Evolutionary conservation across 1,140 invertebrate genomes (phyloP).

Genomic region (Scaptomyza graminum): DNA sequence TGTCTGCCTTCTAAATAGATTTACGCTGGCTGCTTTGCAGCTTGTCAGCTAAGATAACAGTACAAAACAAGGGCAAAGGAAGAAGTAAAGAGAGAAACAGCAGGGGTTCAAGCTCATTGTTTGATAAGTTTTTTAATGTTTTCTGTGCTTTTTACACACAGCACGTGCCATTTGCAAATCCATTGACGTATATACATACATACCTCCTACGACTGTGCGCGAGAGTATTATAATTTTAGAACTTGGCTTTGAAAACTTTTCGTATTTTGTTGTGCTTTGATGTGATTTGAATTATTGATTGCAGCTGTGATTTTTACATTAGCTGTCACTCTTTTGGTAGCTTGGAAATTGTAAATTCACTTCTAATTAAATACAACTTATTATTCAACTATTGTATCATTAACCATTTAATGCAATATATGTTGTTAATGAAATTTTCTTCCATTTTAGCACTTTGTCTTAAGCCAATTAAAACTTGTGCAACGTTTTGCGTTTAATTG

Average conservation of each 20-base stretch:
- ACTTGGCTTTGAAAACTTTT: constrained; percentile 17
- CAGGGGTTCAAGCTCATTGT: constrained; percentile 3
- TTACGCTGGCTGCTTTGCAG: constrained; percentile 35
- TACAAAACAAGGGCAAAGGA: background rate
- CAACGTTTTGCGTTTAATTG: too few relatives aligned
- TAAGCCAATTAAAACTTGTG: constrained; percentile 35
- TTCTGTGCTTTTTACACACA: constrained; percentile 4
- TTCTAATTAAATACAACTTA: too few relatives aligned
- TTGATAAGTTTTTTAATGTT: constrained; percentile 40
- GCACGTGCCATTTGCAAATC: constrained; percentile 31
- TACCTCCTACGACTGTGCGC: too few relatives aligned
- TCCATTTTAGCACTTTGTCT: too few relatives aligned
- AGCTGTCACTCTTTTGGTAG: too few relatives aligned
- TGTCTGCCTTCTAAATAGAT: constrained; percentile 49
- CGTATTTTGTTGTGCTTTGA: constrained; percentile 12
- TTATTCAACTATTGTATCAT: too few relatives aligned
- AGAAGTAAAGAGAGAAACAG: background rate
- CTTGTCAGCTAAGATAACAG: constrained; percentile 47
- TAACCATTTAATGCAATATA: too few relatives aligned
- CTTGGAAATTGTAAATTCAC: too few relatives aligned
- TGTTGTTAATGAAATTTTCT: too few relatives aligned
- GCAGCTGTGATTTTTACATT: background rate
- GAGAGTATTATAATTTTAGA: too few relatives aligned
- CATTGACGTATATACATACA: background rate
- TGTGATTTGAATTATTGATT: constrained; percentile 5